Conservation (phyloP, 2,888 invertebrate genomes). For the Atherix ibis region DNA sequence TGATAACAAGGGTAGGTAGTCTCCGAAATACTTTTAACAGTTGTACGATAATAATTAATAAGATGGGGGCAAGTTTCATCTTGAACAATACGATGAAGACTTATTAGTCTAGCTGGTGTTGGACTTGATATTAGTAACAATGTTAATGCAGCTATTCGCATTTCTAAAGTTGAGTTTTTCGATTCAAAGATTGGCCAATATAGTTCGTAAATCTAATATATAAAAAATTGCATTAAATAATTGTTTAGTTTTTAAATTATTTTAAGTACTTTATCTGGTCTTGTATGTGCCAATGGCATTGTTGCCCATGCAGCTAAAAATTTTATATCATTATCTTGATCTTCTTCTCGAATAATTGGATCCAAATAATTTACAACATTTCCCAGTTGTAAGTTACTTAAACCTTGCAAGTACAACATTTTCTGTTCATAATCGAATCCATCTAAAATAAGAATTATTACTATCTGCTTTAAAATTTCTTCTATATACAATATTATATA, state of each 20-base stretch:
- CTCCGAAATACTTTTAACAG: slow-evolving; percentile 47
- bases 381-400: slow-evolving; percentile 46
- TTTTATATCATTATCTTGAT: slow-evolving; percentile 32
- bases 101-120: slow-evolving; percentile 46
- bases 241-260: slow-evolving; percentile 2
- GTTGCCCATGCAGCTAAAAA: slow-evolving; percentile 53
- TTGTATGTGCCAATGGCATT: slow-evolving; percentile 34
- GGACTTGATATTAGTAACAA: slow-evolving; percentile 47
- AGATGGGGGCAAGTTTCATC: slow-evolving; percentile 45
- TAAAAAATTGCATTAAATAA: slow-evolving; percentile 2
- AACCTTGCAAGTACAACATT: slow-evolving; percentile 54
- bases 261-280: slow-evolving; percentile 34
- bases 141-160: slow-evolving; percentile 49
- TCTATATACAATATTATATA: neutral
- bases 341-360: slow-evolving; percentile 41
- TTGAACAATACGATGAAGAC: slow-evolving; percentile 50
- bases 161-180: slow-evolving; percentile 46
- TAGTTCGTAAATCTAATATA: slow-evolving; percentile 38
- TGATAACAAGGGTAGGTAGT: slow-evolving; percentile 51
- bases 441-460: slow-evolving; percentile 30
- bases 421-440: slow-evolving; percentile 49
- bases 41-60: slow-evolving; percentile 54
- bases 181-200: slow-evolving; percentile 55
- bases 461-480: neutral
- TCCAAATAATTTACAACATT: slow-evolving; percentile 38